Base-by-base conservation (phyloP, 1,140 invertebrate species). In the Lordiphosa stackelbergi region DNA sequence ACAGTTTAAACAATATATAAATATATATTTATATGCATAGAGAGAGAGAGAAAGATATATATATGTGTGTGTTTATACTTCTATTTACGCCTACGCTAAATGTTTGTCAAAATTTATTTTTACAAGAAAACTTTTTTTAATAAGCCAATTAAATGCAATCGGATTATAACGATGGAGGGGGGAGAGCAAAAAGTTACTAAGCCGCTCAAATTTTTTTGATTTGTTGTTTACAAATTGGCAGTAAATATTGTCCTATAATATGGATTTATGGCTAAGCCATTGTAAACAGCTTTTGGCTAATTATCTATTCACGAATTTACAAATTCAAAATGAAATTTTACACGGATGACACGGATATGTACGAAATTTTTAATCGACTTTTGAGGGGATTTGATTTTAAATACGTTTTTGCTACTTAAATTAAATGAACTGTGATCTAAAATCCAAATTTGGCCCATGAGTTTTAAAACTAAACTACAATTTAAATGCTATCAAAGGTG, bases 1-100 rank as follows among this genome's bases (percentile, higher is more conserved):
- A 79, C 71, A 81, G 52, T 34, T 60, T 52, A 41, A 56, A 73
- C 68, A 56, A 53, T 58, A 53, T 68, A 58, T 54, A 56, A 47
- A 48, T 45, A 48, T 69, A 53, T 45, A 56, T 55, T 1, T 56
- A 66, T 53, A 58, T 77, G 54, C 38, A 7, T 45, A 45, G 3
- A 19, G 19, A 41, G 36, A 64, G 42, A 56, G 12, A 61, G 37
- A 65, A n/a, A 45, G 31, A 37, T 28, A 58, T 36, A 34, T 64
- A 19, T 53, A 60, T 47, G 40, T 45, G n/a, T 43, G 43, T 65
- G 36, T 51, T 40, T 22, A 37, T 37, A 47, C 13, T 51, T 61
- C 51, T 69, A 68, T 54, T 28, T 19, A 24, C 61, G 57, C 43
- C 43, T 46, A 46, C 43, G 31, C 43, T 46, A 46, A 28, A 46